A percentile compares a stretch with the other conserved stretches of the same genome.
These are phyloP conservation scores for Sinella curviseta DNA, from an alignment of 1,140 invertebrate species.

Conservation along the genomic window DNA sequence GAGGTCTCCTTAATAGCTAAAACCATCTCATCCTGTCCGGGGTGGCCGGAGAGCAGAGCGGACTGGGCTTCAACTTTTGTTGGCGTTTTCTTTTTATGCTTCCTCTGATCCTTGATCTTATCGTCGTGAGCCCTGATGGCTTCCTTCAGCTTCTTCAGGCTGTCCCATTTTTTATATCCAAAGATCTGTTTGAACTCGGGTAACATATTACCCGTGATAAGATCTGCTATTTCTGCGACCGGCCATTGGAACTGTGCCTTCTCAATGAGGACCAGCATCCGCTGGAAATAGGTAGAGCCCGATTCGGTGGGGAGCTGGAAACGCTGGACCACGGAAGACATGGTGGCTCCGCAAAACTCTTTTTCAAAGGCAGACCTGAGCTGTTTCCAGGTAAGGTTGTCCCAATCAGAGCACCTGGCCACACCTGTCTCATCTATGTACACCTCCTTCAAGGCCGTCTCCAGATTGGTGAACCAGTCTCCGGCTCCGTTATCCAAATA, in stretches of 20 bases:
- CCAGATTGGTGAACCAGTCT: background rate
- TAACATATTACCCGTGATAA: background rate
- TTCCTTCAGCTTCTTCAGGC: background rate
- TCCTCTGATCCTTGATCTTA: background rate
- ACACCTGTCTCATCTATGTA: background rate
- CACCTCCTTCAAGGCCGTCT: background rate
- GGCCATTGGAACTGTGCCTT: background rate
- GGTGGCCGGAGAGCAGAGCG: background rate
- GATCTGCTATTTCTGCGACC: too few species aligned
- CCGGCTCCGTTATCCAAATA: background rate
- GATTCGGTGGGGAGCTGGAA: background rate
- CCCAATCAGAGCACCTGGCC: background rate
- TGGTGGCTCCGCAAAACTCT: background rate
- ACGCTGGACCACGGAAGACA: background rate
- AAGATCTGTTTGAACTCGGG: background rate
- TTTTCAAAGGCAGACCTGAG: background rate
- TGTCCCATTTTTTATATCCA: background rate
- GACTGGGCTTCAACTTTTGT: too few species aligned
- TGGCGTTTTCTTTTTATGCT: background rate
- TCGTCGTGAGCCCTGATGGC: background rate
- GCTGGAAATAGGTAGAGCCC: background rate
- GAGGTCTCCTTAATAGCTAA: too few species aligned
- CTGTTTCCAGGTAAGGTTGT: background rate
- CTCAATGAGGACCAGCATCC: background rate
- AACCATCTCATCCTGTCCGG: too few species aligned